Evolutionary conservation across 37 sponge, comb jelly and placozoan species (phyloP).

Genomic region (Mnemiopsis leidyi): DNA sequence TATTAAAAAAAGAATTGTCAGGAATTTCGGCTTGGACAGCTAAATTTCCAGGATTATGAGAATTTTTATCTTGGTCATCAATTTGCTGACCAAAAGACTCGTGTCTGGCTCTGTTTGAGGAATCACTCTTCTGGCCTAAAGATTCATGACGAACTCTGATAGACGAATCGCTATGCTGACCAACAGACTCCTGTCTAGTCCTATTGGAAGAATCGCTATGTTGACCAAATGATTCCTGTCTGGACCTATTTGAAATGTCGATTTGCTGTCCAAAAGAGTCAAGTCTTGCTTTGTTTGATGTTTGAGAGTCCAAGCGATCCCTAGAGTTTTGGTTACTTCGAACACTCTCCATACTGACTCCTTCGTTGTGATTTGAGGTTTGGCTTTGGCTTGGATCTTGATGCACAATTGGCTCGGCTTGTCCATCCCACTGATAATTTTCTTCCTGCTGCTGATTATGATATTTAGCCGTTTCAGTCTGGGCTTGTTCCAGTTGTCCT

Average conservation of each 20-base stretch:
- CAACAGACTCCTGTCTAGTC: neutral
- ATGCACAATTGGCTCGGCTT: neutral
- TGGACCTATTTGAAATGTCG: neutral
- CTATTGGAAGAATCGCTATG: neutral
- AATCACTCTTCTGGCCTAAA: neutral
- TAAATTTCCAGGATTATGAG: neutral
- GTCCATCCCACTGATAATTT: neutral
- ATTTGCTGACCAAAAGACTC: neutral
- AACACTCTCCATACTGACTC: neutral
- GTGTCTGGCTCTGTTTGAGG: neutral
- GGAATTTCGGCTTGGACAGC: neutral
- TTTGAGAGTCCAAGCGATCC: neutral
- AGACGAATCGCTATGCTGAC: neutral
- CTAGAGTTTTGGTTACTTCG: neutral
- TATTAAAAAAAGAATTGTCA: neutral
- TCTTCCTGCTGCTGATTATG: neutral
- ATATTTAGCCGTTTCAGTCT: neutral
- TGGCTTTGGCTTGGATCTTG: neutral
- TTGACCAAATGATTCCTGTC: neutral
- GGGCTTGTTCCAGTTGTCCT: neutral
- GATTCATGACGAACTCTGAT: neutral
- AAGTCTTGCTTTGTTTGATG: neutral
- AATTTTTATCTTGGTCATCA: neutral
- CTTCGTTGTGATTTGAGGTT: neutral
- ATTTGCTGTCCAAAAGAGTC: neutral